phyloP scores from a whole-genome alignment of 2,888 invertebrate genomes.

The Colletes collaris region DNA sequence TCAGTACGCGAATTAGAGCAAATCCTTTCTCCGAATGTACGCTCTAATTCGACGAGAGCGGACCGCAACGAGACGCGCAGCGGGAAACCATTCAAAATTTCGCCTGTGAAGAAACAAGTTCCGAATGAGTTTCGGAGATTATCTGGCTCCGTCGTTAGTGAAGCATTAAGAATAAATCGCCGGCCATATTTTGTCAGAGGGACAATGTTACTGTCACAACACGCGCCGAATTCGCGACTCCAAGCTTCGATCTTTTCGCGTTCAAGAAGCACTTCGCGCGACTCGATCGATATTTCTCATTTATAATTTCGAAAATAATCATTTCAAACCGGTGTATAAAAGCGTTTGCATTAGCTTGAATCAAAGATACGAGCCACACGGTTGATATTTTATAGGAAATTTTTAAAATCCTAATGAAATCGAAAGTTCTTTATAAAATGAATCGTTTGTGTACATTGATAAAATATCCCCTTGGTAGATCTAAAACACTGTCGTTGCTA shows the following conservation, averaged over 20 bases:
- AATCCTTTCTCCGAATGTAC: slow-evolving; percentile 78
- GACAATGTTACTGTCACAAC: slow-evolving; percentile 77
- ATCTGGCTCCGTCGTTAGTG: slow-evolving; percentile 71
- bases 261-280: background rate
- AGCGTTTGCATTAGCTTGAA: too few species aligned
- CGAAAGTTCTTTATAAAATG: too few species aligned
- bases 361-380: too few species aligned
- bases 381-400: too few species aligned
- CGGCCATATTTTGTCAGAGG: slow-evolving; percentile 70
- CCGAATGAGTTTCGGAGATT: slow-evolving; percentile 78
- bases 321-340: too few species aligned
- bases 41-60: slow-evolving; percentile 71
- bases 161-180: slow-evolving; percentile 72
- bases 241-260: background rate
- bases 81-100: slow-evolving; percentile 77
- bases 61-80: slow-evolving; percentile 72
- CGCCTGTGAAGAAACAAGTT: slow-evolving; percentile 78
- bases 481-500: too few species aligned
- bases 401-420: too few species aligned
- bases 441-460: too few species aligned
- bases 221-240: slow-evolving; percentile 43
- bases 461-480: too few species aligned
- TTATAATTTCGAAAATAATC: too few species aligned
- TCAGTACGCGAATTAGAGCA: slow-evolving; percentile 77
- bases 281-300: too few species aligned